These are phyloP conservation scores for Parauchenoglanis ngamensis DNA, from an alignment of 2,797 vertebrate genomes.

Conservation along the genomic window DNA sequence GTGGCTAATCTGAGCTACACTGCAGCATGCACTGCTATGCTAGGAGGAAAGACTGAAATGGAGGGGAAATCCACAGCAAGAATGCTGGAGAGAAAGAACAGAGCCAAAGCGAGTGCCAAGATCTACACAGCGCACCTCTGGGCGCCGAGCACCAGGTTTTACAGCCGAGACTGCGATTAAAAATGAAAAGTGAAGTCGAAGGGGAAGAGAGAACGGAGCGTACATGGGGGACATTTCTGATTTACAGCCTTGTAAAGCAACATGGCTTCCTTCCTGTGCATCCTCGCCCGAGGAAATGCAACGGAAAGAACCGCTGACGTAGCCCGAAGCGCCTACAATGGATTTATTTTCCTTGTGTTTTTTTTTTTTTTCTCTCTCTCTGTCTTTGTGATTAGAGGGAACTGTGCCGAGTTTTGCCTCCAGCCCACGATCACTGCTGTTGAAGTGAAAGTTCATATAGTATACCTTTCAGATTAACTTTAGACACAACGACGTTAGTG, in stretches of 20 bases:
- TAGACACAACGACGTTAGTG: not conserved
- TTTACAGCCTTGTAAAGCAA: slow-evolving; percentile 54
- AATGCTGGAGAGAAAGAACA: slow-evolving; percentile 16
- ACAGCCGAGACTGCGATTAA: not conserved
- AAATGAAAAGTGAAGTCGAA: slow-evolving; percentile 27
- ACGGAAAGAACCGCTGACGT: slow-evolving; percentile 65
- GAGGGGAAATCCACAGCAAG: slow-evolving; percentile 66
- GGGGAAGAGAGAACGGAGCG: not conserved
- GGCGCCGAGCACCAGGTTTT: not conserved
- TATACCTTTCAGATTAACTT: not conserved
- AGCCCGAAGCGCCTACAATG: not conserved
- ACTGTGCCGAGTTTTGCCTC: not conserved
- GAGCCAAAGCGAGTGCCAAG: not conserved
- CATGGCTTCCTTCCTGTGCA: slow-evolving; percentile 58
- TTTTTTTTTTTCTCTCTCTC: not conserved
- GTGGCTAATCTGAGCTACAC: slow-evolving; percentile 38
- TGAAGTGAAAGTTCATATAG: not conserved
- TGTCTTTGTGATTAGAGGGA: not conserved
- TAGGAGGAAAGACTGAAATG: slow-evolving; percentile 77
- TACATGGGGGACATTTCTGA: slow-evolving; percentile 30
- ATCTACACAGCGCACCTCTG: not conserved
- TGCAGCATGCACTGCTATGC: slow-evolving; percentile 66
- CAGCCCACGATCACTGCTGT: not conserved
- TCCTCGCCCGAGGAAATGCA: slow-evolving; percentile 58
- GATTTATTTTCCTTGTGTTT: slow-evolving; percentile 4